Conservation (phyloP, 2,888 invertebrate species). For the Microctonus brassicae region DNA sequence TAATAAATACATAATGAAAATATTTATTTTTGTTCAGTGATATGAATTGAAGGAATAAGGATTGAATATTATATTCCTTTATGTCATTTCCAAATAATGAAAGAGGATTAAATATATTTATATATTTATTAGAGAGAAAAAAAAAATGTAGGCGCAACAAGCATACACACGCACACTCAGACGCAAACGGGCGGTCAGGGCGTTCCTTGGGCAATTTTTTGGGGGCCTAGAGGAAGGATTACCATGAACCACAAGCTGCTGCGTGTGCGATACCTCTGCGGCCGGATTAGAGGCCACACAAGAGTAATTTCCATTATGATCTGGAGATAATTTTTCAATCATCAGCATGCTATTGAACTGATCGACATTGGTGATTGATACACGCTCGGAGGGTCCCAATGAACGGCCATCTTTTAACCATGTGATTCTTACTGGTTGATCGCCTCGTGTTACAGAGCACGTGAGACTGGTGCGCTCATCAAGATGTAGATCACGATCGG, state of each 20-base stretch:
- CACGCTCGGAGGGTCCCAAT: conserved; percentile 75
- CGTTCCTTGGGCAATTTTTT: conserved; percentile 40
- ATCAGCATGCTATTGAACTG: conserved; percentile 84
- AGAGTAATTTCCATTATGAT: conserved; percentile 84
- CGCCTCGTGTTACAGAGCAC: conserved; percentile 83
- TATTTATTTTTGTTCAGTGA: no score
- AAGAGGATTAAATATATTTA: conserved; percentile 5
- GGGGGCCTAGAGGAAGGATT: conserved; percentile 72
- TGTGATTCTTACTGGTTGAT: conserved; percentile 80
- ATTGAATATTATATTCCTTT: no score
- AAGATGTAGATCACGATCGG: conserved; percentile 78
- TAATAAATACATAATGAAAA: no score
- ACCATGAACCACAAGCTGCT: conserved; percentile 84
- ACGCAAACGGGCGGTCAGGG: conserved; percentile 46
- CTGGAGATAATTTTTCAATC: conserved; percentile 81
- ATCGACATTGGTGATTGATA: conserved; percentile 81
- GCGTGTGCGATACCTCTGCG: conserved; percentile 81
- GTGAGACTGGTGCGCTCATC: conserved; percentile 82
- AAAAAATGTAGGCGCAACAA: conserved; percentile 40
- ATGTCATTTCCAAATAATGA: not conserved
- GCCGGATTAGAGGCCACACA: conserved; percentile 81
- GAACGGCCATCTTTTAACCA: conserved; percentile 83
- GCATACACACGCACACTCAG: conserved; percentile 48
- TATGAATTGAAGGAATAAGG: no score
- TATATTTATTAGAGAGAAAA: not conserved